Conservation (phyloP, 2,888 invertebrate genomes). For the Aporophyla nigra region DNA sequence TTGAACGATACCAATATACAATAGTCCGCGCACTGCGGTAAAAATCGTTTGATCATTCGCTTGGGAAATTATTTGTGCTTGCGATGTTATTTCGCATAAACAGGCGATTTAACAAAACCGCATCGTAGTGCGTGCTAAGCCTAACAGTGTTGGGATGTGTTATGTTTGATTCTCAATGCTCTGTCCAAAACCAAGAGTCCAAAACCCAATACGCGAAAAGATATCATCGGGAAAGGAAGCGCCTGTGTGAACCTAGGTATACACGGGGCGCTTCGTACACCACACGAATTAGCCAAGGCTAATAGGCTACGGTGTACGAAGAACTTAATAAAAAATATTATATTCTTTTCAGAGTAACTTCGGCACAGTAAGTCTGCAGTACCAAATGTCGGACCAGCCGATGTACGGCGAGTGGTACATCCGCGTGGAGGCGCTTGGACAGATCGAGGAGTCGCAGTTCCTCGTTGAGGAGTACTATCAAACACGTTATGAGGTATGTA, state of each 20-base stretch:
- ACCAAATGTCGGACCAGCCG: slow-evolving; percentile 97
- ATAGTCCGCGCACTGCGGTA: too few relatives aligned
- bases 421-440: slow-evolving; percentile 96
- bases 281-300: too few relatives aligned
- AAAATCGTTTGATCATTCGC: too few relatives aligned
- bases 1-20: too few relatives aligned
- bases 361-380: slow-evolving; percentile 98
- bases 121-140: too few relatives aligned
- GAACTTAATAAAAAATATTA: background rate
- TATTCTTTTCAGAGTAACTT: slow-evolving; percentile 93
- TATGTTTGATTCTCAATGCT: background rate
- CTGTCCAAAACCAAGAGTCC: background rate
- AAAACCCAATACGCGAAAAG: background rate
- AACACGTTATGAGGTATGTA: slow-evolving; percentile 95
- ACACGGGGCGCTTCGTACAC: too few relatives aligned
- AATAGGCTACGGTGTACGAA: background rate
- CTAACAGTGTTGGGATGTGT: background rate
- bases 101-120: too few relatives aligned
- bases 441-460: slow-evolving; percentile 96
- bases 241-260: background rate
- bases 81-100: too few relatives aligned
- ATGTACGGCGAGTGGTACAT: slow-evolving; percentile 98
- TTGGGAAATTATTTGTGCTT: too few relatives aligned
- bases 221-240: background rate
- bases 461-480: slow-evolving; percentile 98